Evolutionary conservation across 2,888 invertebrate genomes (phyloP).

Genomic region (Tipula helvola): DNA sequence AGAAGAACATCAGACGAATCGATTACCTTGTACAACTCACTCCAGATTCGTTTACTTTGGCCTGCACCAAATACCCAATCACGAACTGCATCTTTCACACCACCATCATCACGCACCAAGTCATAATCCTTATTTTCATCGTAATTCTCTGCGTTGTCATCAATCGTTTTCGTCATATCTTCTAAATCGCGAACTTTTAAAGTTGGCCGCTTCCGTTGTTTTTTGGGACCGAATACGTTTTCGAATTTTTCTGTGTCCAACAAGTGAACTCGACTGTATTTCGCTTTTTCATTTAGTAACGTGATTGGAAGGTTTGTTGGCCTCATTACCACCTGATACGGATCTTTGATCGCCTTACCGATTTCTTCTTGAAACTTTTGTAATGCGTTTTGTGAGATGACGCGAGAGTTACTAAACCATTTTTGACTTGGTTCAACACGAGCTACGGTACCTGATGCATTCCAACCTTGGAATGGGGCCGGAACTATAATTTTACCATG

Average conservation of each 20-base stretch:
- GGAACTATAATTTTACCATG: slow-evolving; percentile 82
- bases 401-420: slow-evolving; percentile 98
- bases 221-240: slow-evolving; percentile 90
- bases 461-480: slow-evolving; percentile 90
- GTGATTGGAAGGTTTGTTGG: slow-evolving; percentile 91
- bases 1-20: slow-evolving; percentile 97
- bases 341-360: slow-evolving; percentile 87
- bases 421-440: slow-evolving; percentile 94
- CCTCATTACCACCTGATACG: slow-evolving; percentile 95
- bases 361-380: slow-evolving; percentile 91
- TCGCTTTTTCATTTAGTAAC: slow-evolving; percentile 80
- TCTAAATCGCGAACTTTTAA: slow-evolving; percentile 61
- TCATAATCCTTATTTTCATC: slow-evolving; percentile 72
- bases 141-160: slow-evolving; percentile 62
- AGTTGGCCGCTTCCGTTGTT: slow-evolving; percentile 81
- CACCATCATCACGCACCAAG: slow-evolving; percentile 67
- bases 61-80: slow-evolving; percentile 95
- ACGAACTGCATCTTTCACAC: slow-evolving; percentile 64
- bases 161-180: slow-evolving; percentile 60
- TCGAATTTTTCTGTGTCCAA: slow-evolving; percentile 92
- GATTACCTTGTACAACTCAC: slow-evolving; percentile 96
- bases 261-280: slow-evolving; percentile 84
- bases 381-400: slow-evolving; percentile 81
- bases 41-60: slow-evolving; percentile 96
- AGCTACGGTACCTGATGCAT: slow-evolving; percentile 80